Evolutionary conservation across 2,888 invertebrate genomes (phyloP).

Genomic region (Morinoia aosen): DNA sequence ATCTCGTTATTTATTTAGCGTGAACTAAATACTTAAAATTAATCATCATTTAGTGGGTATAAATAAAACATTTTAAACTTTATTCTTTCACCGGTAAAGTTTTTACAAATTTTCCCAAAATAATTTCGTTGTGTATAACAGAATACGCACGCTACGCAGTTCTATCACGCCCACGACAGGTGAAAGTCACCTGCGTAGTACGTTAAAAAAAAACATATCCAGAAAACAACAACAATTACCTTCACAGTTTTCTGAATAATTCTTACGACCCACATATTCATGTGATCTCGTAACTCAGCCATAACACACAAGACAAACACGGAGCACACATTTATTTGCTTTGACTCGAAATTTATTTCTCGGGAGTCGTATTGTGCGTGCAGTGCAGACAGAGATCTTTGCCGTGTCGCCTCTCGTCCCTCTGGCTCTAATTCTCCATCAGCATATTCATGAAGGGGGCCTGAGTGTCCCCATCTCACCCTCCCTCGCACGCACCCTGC

Average conservation of each 20-base stretch:
- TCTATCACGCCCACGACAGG: too few species aligned
- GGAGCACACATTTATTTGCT: not conserved
- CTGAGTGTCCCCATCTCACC: not conserved
- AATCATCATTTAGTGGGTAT: too few species aligned
- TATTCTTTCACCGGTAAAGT: too few species aligned
- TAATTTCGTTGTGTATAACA: too few species aligned
- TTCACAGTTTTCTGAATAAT: not conserved
- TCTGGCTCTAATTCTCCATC: constrained; percentile 32
- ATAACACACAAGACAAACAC: not conserved
- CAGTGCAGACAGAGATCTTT: constrained; percentile 10
- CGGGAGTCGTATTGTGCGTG: not conserved
- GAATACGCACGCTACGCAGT: too few species aligned
- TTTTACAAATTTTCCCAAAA: too few species aligned
- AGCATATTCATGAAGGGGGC: constrained; percentile 28
- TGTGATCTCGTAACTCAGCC: not conserved
- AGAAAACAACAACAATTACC: not conserved
- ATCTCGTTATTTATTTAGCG: too few species aligned
- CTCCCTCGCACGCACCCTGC: not conserved
- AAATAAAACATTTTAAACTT: too few species aligned
- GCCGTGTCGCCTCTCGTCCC: not conserved
- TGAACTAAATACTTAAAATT: too few species aligned
- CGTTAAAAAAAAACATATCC: too few species aligned
- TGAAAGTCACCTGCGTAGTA: too few species aligned
- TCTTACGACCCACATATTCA: not conserved
- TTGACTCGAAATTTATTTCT: not conserved